Evolutionary conservation across 2,888 invertebrate genomes (phyloP), one percentile per base, ranked within the genome.

Genomic region (Rhagonycha lutea): DNA sequence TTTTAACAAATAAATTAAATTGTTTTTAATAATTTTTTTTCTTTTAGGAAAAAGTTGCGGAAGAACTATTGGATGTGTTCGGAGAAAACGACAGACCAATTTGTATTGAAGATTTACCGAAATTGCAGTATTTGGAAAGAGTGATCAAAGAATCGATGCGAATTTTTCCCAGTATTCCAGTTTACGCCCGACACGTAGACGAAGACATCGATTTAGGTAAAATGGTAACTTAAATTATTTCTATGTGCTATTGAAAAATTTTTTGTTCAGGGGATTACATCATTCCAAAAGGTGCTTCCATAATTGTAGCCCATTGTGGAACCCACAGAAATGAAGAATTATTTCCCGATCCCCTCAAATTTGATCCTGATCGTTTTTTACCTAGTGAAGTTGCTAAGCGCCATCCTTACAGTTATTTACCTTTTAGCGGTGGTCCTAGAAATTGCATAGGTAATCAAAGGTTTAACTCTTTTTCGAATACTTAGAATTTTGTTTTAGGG

Each of bases 311-410:
- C 18, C 18, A 2, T 18, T 1, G 18, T 18, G 1, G 2, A 18
- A 18, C 18, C 18, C 18, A 18, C 18, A 18, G 18, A 18, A 18
- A 91, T 62, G 87, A 89, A 76, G 84, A 85, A 75, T 86, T 89
- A 72, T 92, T 90, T 89, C 90, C 90, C 0, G 89, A 92, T 77
- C 91, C 91, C 0, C 88, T 90, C 68, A 84, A 83, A 70, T 92
- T 92, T 84, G 86, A 90, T 78, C 92, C 92, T 0, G 91, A 92
- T 80, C 84, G 92, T 73, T 92, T 92, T 82, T 83, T 90, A 28
- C 89, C 90, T n/a, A 0, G 90, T 91, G 87, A 88, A 80, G 85
- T 84, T 14, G 83, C 83, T 1, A 82, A 85, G 61, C 83, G 89
- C 70, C 89, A 89, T 79, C 89, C 89, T 1, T 89, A 88, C 75